Conservation (phyloP, 92 coral and sea anemone species). For the Siderastrea siderea region DNA sequence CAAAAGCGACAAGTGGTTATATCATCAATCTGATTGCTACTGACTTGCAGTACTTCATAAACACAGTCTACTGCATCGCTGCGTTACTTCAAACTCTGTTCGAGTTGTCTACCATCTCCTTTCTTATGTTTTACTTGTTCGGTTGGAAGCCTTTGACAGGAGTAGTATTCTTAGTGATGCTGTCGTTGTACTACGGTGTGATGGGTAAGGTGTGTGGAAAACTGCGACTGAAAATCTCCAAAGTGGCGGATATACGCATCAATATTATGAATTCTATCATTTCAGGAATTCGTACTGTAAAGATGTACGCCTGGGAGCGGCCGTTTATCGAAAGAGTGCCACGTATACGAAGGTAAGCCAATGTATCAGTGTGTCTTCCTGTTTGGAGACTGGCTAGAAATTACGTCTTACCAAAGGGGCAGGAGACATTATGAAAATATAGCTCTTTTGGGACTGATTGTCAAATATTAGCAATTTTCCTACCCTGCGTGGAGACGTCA, state of each 20-base stretch:
- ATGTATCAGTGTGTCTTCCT: not conserved
- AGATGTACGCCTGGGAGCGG: constrained; percentile 75
- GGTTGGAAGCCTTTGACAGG: constrained; percentile 74
- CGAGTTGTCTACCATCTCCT: constrained; percentile 57
- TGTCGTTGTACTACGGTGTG: constrained; percentile 49
- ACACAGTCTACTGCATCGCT: constrained; percentile 48
- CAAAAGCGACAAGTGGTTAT: constrained; percentile 71
- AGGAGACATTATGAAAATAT: not conserved
- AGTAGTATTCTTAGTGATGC: constrained; percentile 60
- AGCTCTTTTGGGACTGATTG: too few relatives aligned
- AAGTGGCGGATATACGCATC: not conserved
- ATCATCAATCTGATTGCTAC: constrained; percentile 75
- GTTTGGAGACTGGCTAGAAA: too few relatives aligned
- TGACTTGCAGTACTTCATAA: constrained; percentile 77
- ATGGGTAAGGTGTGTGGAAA: constrained; percentile 72
- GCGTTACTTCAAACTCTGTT: constrained; percentile 57
- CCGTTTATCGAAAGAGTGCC: constrained; percentile 64
- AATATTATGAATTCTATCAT: constrained; percentile 29
- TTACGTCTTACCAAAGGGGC: not conserved
- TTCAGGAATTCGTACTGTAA: constrained; percentile 26
- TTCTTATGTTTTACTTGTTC: constrained; percentile 71
- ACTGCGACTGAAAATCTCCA: constrained; percentile 55
- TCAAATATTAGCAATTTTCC: too few relatives aligned
- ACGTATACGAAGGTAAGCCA: constrained; percentile 49
- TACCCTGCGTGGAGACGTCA: too few relatives aligned